These are phyloP conservation scores for Timema podura DNA, from an alignment of 2,888 invertebrate species.

Conservation along the genomic window DNA sequence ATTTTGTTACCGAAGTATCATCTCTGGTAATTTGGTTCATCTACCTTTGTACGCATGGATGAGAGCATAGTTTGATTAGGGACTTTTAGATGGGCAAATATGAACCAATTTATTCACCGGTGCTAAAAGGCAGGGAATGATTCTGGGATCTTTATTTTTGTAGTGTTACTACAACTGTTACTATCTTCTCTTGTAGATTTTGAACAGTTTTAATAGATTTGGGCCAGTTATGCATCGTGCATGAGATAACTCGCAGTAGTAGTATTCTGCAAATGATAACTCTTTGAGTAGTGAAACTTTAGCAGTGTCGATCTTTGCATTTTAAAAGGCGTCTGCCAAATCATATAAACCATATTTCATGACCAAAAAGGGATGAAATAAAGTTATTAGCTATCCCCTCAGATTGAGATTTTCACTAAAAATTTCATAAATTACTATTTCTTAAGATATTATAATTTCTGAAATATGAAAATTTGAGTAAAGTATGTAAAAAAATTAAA, in stretches of 20 bases:
- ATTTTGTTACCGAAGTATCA: background rate
- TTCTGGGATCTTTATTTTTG: background rate
- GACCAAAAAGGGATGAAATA: too few relatives aligned
- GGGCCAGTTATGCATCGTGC: background rate
- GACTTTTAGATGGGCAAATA: background rate
- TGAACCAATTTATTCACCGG: background rate
- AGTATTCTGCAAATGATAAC: background rate
- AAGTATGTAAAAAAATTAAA: too few relatives aligned
- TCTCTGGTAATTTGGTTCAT: background rate
- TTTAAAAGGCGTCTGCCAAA: too few relatives aligned
- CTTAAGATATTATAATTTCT: too few relatives aligned
- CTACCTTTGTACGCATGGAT: background rate
- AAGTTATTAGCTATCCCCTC: too few relatives aligned
- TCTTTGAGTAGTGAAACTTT: background rate
- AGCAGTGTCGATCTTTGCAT: constrained; percentile 6
- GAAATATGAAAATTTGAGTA: too few relatives aligned
- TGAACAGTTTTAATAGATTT: background rate
- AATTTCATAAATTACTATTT: too few relatives aligned
- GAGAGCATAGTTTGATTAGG: background rate
- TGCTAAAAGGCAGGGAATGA: background rate
- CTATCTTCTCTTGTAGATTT: background rate
- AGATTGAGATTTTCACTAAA: too few relatives aligned
- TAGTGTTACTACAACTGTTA: background rate
- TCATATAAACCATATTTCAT: too few relatives aligned
- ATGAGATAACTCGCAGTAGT: background rate